These are phyloP conservation scores for Triplophysa yarkandensis DNA, from an alignment of 2,797 vertebrate genomes.

Conservation along the genomic window DNA sequence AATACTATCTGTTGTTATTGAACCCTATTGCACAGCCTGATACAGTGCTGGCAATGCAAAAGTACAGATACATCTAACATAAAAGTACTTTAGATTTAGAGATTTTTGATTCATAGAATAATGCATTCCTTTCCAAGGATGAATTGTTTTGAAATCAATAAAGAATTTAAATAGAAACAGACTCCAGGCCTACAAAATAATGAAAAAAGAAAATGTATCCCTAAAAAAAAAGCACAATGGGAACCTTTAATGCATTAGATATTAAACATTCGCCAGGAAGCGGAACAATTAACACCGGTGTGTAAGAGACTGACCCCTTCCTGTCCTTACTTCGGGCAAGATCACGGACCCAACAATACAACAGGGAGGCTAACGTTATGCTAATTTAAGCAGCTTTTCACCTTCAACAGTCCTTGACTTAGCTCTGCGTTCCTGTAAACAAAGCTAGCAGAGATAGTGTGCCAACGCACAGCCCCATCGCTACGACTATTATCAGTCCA, in stretches of 20 bases:
- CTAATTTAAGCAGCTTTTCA: slow-evolving; percentile 86
- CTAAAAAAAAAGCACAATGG: slow-evolving; percentile 62
- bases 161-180: too few relatives aligned
- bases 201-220: too few relatives aligned
- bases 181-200: not conserved
- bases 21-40: too few relatives aligned
- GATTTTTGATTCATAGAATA: too few relatives aligned
- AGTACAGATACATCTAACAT: too few relatives aligned
- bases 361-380: slow-evolving; percentile 83
- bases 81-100: too few relatives aligned
- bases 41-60: too few relatives aligned
- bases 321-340: slow-evolving; percentile 91
- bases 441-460: slow-evolving; percentile 62
- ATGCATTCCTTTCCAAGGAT: too few relatives aligned
- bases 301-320: slow-evolving; percentile 83
- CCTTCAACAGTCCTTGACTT: slow-evolving; percentile 92
- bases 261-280: slow-evolving; percentile 81
- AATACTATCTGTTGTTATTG: too few relatives aligned
- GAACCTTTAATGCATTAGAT: slow-evolving; percentile 75
- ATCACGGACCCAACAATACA: slow-evolving; percentile 77
- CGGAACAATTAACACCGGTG: slow-evolving; percentile 83
- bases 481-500: slow-evolving; percentile 32
- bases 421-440: slow-evolving; percentile 82
- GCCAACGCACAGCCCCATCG: slow-evolving; percentile 20
- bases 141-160: too few relatives aligned